Evolutionary conservation across 2,797 vertebrate genomes (phyloP), one percentile per base, ranked within the genome.

Genomic region (Lutjanus campechanus): DNA sequence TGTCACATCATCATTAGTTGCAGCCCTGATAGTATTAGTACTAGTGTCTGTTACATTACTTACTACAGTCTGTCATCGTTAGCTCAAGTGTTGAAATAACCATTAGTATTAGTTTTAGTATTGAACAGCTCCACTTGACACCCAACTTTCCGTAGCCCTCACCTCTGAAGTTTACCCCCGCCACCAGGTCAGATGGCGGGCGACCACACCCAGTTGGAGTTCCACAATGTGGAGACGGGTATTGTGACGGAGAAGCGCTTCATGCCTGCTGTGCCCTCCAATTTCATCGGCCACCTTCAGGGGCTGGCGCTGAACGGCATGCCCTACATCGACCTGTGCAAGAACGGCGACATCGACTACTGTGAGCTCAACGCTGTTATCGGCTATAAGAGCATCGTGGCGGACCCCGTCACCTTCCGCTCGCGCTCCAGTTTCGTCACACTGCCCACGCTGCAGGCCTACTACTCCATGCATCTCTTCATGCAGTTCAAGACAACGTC

Each of bases 401-500:
- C 98, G 10, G 98, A 99, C 91, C 98, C 98, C 0, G 97, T 99
- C 92, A 99, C 98, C 79, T 99, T 99, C 95, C 98, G 98, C 95
- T 99, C 98, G 53, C 98, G 98, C 95, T 97, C 97, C 59, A 99
- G 98, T 82, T 99, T 97, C 47, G 96, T 99, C 91, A 98, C 98
- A 15, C 94, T 99, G 93, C 96, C 97, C 92, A 99, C 98, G 0
- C 92, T 99, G 84, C 98, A 99, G 94, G 98, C 98, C 64, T 99
- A 99, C 90, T 98, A 98, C 85, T 98, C 98, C 94, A 99, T 99
- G 98, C 98, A 99, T 93, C 98, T 99, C 88, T 99, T 99, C 95
- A 97, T 99, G 96, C 98, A 99, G 95, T 99, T 99, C 95, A 99
- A 99, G 95, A 99, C 98, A 5, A 99, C 98, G 20, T 99, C 98